These are phyloP conservation scores for Arion vulgaris DNA, from an alignment of 1,140 invertebrate genomes.

Conservation along the genomic window DNA sequence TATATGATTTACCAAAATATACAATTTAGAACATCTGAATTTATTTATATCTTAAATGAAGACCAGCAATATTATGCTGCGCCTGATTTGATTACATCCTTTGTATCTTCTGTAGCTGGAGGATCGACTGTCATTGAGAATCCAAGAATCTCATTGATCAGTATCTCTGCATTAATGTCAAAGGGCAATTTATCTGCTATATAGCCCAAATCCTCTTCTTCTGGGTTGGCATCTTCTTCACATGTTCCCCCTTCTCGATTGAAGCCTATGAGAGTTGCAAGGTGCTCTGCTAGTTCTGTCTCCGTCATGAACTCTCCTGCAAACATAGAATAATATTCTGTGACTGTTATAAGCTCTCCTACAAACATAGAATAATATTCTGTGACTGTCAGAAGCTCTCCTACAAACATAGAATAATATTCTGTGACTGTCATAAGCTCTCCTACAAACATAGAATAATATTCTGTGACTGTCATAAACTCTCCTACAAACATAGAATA, in stretches of 20 bases:
- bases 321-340: no score
- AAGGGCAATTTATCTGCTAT: constrained; percentile 69
- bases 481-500: no score
- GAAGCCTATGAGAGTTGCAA: constrained; percentile 70
- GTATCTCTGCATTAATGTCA: constrained; percentile 65
- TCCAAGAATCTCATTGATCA: constrained; percentile 68
- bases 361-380: no score
- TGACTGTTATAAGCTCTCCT: no score
- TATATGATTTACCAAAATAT: no score
- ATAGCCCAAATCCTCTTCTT: constrained; percentile 55
- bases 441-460: no score
- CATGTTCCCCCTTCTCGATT: constrained; percentile 69
- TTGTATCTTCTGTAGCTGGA: constrained; percentile 19
- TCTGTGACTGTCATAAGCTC: no score
- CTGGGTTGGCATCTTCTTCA: constrained; percentile 67
- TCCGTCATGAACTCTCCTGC: constrained; percentile 73
- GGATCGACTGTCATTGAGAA: constrained; percentile 51
- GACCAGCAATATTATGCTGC: not conserved
- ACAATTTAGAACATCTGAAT: no score
- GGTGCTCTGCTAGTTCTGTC: constrained; percentile 71
- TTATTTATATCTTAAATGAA: no score
- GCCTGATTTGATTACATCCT: constrained; percentile 33
- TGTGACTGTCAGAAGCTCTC: no score
- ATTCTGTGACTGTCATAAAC: no score
- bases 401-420: no score